A percentile compares a stretch with the other conserved stretches of the same genome.
These are phyloP conservation scores for Thaumetopoea pityocampa DNA, from an alignment of 1,140 invertebrate species.

Conservation along the genomic window DNA sequence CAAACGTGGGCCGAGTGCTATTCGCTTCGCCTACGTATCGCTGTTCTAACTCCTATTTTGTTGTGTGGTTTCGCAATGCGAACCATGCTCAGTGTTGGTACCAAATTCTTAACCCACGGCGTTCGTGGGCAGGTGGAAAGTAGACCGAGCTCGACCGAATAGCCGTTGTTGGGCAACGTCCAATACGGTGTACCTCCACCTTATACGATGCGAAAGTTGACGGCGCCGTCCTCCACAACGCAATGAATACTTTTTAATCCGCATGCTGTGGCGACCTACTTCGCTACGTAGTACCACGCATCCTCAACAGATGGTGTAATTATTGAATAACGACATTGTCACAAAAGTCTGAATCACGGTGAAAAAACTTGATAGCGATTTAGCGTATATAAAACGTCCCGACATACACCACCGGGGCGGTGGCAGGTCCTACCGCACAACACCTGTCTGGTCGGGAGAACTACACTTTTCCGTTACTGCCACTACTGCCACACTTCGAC, in stretches of 20 bases:
- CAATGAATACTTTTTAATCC: slow-evolving; percentile 15
- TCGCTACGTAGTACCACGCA: too few relatives aligned
- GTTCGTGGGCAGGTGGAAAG: slow-evolving; percentile 63
- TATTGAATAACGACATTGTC: too few relatives aligned
- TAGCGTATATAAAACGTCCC: too few relatives aligned
- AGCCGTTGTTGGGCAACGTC: slow-evolving; percentile 45
- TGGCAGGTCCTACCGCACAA: too few relatives aligned
- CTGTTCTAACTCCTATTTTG: slow-evolving; percentile 18
- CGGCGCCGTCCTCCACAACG: slow-evolving; percentile 26
- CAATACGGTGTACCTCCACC: slow-evolving; percentile 48
- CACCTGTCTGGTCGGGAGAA: too few relatives aligned
- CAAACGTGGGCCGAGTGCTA: slow-evolving; percentile 26
- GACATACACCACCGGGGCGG: too few relatives aligned
- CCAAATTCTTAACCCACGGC: slow-evolving; percentile 49
- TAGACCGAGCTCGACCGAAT: slow-evolving; percentile 35
- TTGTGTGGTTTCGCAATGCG: slow-evolving; percentile 40
- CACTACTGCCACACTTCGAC: too few relatives aligned
- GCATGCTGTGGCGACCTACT: too few relatives aligned
- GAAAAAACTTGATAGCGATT: too few relatives aligned
- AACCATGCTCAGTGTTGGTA: slow-evolving; percentile 27
- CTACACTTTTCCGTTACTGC: too few relatives aligned
- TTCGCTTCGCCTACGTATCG: slow-evolving; percentile 32
- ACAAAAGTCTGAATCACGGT: too few relatives aligned
- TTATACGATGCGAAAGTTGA: slow-evolving; percentile 49
- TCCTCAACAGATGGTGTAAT: too few relatives aligned